Base-by-base conservation (phyloP, 2,797 vertebrate species). In the Ispidina picta region DNA sequence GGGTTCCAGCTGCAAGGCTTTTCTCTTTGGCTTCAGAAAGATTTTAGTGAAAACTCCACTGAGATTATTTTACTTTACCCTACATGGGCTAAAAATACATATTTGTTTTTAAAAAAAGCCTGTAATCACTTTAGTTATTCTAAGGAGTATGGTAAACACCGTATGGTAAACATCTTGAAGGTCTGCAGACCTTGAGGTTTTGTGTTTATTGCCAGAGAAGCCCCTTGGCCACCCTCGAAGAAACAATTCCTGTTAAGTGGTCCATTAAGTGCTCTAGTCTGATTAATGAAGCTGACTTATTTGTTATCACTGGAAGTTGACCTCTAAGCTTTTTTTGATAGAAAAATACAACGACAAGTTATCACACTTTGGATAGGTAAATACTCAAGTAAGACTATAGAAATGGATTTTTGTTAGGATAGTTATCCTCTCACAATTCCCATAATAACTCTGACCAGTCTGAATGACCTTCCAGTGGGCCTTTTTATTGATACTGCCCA, bases 401-500 rank as follows among this genome's bases (percentile, higher is more conserved):
- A 89, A 82, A 68, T 71, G 10, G 46, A 6, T 60, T 87, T 95
- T 94, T 82, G 23, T 88, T 76, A 49, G 51, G 52, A 31, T 15
- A 62, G 39, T 55, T 88, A 20, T 54, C 21, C 7, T 81, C 16
- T 60, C 68, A 64, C 56, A 56, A n/a, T 89, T 73, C 71, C 77
- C 25, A 28, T 89, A 88, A 93, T 73, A 92, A 64, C 83, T 41
- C 11, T 79, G 89, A 76, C 91, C 68, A 65, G 44, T 64, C 56
- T 81, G 85, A 93, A 83, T 91, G 58, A 73, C 89, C 63, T 89
- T 85, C 82, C 77, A 82, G 54, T 71, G 91, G 60, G 77, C 76
- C 80, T 76, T 91, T 93, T 93, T 92, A 93, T 88, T 95, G 92
- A 86, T 92, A 86, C 66, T 79, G 76, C 77, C 33, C 92, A 94